phyloP scores from a whole-genome alignment of 2,888 invertebrate genomes.

The Agriopis leucophaearia region DNA sequence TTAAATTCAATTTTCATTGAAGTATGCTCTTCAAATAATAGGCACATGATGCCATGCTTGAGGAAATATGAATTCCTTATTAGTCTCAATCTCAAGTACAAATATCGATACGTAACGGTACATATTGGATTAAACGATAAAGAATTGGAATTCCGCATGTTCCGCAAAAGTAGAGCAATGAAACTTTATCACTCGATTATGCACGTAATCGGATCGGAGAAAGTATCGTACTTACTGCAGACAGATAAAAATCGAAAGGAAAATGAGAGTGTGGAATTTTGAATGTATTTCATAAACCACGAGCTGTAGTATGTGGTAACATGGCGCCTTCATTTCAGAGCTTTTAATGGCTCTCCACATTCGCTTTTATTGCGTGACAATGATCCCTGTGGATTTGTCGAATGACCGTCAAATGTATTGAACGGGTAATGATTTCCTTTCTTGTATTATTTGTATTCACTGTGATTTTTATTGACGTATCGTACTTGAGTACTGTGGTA shows the following conservation, averaged over 20 bases:
- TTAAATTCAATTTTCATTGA: too few species aligned
- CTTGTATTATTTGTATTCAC: background rate
- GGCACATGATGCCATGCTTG: too few species aligned
- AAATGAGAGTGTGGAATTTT: conserved; percentile 78
- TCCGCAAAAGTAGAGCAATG: conserved; percentile 59
- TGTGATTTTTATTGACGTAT: conserved; percentile 10
- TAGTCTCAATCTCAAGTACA: conserved; percentile 4
- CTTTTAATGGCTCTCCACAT: conserved; percentile 62
- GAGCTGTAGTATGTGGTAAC: conserved; percentile 59
- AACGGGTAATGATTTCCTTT: conserved; percentile 18
- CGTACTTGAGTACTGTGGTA: background rate
- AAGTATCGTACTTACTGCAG: conserved; percentile 74
- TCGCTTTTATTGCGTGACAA: conserved; percentile 53
- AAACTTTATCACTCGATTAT: conserved; percentile 66
- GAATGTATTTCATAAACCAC: conserved; percentile 71
- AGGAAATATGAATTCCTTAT: background rate
- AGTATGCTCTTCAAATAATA: too few species aligned
- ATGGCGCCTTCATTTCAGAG: conserved; percentile 58
- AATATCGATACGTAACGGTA: conserved; percentile 10
- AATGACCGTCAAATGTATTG: conserved; percentile 21
- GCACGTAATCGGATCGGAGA: conserved; percentile 78
- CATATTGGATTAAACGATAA: conserved; percentile 24
- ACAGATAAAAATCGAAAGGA: conserved; percentile 72
- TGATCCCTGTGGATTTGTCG: conserved; percentile 27
- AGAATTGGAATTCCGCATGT: conserved; percentile 57